Evolutionary conservation across 2,888 invertebrate genomes (phyloP).

Genomic region (Drosophila anomelani): DNA sequence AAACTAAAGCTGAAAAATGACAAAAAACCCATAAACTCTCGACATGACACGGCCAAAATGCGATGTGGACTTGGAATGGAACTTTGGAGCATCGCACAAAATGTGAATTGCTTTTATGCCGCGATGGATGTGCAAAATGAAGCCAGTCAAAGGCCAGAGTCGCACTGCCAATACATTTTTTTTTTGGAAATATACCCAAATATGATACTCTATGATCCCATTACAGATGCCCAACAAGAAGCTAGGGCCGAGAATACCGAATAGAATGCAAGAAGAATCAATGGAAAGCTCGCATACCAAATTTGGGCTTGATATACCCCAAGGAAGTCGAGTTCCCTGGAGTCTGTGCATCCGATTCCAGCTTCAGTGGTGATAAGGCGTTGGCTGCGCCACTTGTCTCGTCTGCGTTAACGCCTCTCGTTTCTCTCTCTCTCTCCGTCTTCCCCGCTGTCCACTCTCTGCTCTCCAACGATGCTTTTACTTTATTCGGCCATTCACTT

Average conservation of each 20-base stretch:
- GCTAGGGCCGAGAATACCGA: fast-evolving
- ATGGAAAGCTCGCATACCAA: not conserved
- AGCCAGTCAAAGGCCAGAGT: not conserved
- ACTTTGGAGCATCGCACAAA: constrained; percentile 40
- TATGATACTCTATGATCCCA: not conserved
- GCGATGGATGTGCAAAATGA: constrained; percentile 15
- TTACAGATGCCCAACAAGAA: not conserved
- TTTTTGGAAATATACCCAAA: not conserved
- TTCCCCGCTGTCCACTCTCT: not conserved
- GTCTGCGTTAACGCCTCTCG: constrained; percentile 36
- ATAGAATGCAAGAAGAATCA: not conserved
- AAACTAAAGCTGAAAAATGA: constrained; percentile 24
- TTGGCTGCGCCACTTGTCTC: constrained; percentile 63
- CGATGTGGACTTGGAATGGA: constrained; percentile 27
- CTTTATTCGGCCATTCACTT: constrained; percentile 72
- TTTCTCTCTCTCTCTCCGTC: constrained; percentile 6
- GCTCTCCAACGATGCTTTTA: constrained; percentile 63
- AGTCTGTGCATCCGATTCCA: not conserved
- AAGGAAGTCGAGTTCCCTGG: not conserved
- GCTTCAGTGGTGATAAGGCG: constrained; percentile 56
- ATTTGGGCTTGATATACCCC: not conserved
- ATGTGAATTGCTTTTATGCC: constrained; percentile 48
- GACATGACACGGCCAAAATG: constrained; percentile 55
- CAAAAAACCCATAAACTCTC: constrained; percentile 40
- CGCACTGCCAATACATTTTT: not conserved